Base-by-base conservation (phyloP, 2,113 vertebrate genomes). In the Sinocyclocheilus rhinocerous region DNA sequence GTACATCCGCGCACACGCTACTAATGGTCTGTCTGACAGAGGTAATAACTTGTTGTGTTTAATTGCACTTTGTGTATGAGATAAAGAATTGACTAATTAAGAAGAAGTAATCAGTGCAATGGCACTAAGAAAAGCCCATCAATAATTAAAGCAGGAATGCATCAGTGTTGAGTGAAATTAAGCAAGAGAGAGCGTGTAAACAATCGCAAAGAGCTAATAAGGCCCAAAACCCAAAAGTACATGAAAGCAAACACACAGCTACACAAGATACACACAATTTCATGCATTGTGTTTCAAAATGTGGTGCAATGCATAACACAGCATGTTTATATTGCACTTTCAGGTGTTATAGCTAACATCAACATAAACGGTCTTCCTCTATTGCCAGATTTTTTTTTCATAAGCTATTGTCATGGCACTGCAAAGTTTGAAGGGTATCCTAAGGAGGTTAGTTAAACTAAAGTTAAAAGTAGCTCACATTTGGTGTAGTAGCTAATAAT, bases 21-120 rank as follows among this genome's bases (percentile, higher is more conserved):
- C 80, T 90, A 90, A 90, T 87, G 85, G 78, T 79, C 72, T 84
- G 61, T 67, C 79, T 77, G 80, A 87, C 69, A 82, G 87, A 79
- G 84, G 88, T 81, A 85, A 88, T 89, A 89, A 88, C 86, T 86
- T 87, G 85, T 85, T 87, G 78, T 89, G 77, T 90, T 88, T 88
- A 91, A 90, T 89, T 91, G 89, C 86, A 86, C 72, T 83, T 83
- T 86, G 88, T 84, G 86, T 84, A 83, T 63, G 81, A 88, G 85
- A 86, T 87, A 88, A 90, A 84, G 65, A 83, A 89, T 88, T 87
- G 85, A 87, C 86, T 89, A 91, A 89, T 91, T 89, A 90, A 90
- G 88, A 87, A 85, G 85, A 67, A 90, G 88, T 87, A 90, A 92
- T 89, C 88, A 86, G 87, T 77, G 85, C 65, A 33, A 77, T 75